A percentile compares a stretch with the other conserved stretches of the same genome.
Evolutionary conservation across 2,797 vertebrate species (phyloP).

Genomic region (Poeciliopsis turneri): DNA sequence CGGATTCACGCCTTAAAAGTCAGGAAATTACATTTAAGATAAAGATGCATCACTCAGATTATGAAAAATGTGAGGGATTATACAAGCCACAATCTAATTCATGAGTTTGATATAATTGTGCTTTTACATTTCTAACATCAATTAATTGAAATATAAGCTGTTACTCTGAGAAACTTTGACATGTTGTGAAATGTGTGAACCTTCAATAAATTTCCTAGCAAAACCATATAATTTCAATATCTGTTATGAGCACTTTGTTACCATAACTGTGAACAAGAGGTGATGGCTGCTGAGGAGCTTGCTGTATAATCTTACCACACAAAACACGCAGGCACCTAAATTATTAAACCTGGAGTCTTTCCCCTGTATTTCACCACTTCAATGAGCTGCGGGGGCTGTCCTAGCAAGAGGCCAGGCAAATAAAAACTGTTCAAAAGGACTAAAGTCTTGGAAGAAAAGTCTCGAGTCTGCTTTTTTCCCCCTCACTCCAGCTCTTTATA

Average conservation of each 20-base stretch:
- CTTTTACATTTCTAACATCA: neutral
- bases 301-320: constrained; percentile 74
- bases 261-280: constrained; percentile 30
- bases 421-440: constrained; percentile 23
- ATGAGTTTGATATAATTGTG: neutral
- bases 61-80: neutral
- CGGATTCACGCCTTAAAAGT: constrained; percentile 14
- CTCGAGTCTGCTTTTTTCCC: neutral
- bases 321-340: constrained; percentile 66
- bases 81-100: no score
- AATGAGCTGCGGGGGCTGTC: constrained; percentile 51
- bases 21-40: constrained; percentile 9
- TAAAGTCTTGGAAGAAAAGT: constrained; percentile 28
- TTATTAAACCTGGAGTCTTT: constrained; percentile 76
- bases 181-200: neutral
- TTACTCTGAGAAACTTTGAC: neutral
- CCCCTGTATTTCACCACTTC: constrained; percentile 67
- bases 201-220: neutral
- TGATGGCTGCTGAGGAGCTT: constrained; percentile 44
- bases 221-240: constrained; percentile 14
- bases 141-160: neutral
- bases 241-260: constrained; percentile 12
- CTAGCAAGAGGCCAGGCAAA: constrained; percentile 22
- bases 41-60: neutral
- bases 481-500: neutral